These are phyloP conservation scores for Trachelus iudaicus DNA, from an alignment of 2,888 invertebrate species.

Conservation along the genomic window DNA sequence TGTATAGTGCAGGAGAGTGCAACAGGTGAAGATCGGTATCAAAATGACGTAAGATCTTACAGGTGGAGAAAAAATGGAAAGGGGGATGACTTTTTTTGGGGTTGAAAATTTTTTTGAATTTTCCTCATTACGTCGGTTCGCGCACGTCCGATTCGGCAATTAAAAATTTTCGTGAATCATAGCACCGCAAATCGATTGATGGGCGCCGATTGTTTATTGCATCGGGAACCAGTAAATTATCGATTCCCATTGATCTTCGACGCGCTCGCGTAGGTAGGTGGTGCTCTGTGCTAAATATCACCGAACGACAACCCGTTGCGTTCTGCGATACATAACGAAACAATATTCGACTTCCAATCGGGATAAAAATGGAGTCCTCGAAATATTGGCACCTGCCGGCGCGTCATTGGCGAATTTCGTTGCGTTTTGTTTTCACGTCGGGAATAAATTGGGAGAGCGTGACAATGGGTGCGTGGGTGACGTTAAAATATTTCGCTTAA, in stretches of 20 bases:
- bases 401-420: not conserved
- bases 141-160: not conserved
- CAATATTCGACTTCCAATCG: not conserved
- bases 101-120: not conserved
- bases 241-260: not conserved
- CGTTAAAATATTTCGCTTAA: not conserved
- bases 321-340: not conserved
- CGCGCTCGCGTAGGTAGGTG: not conserved
- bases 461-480: not conserved
- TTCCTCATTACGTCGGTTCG: not conserved
- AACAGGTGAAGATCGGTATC: slow-evolving; percentile 53
- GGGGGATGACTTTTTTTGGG: slow-evolving; percentile 10
- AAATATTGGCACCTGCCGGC: not conserved
- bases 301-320: not conserved
- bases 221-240: not conserved
- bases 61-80: slow-evolving; percentile 30
- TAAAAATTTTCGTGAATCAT: not conserved
- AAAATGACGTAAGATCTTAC: slow-evolving; percentile 22
- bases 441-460: not conserved
- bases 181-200: not conserved
- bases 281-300: not conserved
- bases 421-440: not conserved
- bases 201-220: not conserved
- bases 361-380: not conserved
- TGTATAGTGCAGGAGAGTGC: slow-evolving; percentile 49